Evolutionary conservation across 1,140 invertebrate genomes (phyloP).

Genomic region (Trichonephila inaurata): DNA sequence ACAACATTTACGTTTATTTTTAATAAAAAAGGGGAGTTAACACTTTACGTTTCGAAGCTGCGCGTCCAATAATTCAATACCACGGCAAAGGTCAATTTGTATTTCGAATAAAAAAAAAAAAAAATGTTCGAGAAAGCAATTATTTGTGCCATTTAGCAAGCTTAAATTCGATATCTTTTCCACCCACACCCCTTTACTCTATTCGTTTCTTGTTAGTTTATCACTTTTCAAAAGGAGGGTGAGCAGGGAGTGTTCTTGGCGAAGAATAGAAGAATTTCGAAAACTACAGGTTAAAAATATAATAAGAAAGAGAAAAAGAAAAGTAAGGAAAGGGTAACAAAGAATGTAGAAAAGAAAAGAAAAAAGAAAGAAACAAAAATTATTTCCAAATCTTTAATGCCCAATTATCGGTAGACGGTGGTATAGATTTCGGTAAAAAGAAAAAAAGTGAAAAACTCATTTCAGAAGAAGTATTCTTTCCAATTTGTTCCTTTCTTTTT

Average conservation of each 20-base stretch:
- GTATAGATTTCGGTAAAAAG: conserved; percentile 50
- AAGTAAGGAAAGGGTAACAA: background rate
- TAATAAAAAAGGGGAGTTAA: too few species aligned
- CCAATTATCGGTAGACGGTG: conserved; percentile 70
- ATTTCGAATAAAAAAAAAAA: background rate
- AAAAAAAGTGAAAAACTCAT: conserved; percentile 64
- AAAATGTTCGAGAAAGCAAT: background rate
- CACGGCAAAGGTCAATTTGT: conserved; percentile 32
- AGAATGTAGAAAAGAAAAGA: too few species aligned
- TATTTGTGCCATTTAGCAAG: conserved; percentile 31
- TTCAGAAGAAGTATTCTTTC: conserved; percentile 54
- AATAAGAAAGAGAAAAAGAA: background rate
- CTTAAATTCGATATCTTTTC: conserved; percentile 3
- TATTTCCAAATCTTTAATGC: conserved; percentile 76
- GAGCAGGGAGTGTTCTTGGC: background rate
- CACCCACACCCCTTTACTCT: background rate
- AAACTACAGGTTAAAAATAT: conserved; percentile 3
- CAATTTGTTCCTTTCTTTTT: conserved; percentile 67
- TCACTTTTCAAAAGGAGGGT: background rate
- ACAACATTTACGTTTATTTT: background rate
- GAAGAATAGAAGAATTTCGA: conserved; percentile 18
- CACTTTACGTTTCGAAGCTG: background rate
- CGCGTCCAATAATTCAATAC: conserved; percentile 29
- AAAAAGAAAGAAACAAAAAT: conserved; percentile 35
- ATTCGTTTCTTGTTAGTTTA: conserved; percentile 35